Evolutionary conservation across 2,888 invertebrate genomes (phyloP).

Genomic region (Belgica antarctica): DNA sequence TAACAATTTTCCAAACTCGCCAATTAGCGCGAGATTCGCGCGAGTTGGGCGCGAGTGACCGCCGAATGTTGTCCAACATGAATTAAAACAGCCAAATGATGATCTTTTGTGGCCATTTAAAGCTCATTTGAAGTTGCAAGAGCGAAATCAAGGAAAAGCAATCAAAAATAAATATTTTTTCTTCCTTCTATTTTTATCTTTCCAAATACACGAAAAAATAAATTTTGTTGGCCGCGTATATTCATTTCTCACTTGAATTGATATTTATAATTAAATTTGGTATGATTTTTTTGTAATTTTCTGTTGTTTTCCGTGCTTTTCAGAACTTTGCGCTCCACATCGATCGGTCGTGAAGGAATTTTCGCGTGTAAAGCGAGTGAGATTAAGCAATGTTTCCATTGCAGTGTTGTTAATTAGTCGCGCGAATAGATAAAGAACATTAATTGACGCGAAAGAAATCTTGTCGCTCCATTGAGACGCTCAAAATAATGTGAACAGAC

Average conservation of each 20-base stretch:
- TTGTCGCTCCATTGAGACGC: slow-evolving; percentile 12
- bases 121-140: slow-evolving; percentile 38
- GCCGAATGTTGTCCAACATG: neutral
- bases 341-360: neutral
- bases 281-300: slow-evolving; percentile 33
- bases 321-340: slow-evolving; percentile 43
- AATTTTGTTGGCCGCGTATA: slow-evolving; percentile 35
- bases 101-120: slow-evolving; percentile 32
- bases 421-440: slow-evolving; percentile 34
- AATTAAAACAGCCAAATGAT: neutral
- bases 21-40: neutral
- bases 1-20: slow-evolving; percentile 10
- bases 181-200: slow-evolving; percentile 43
- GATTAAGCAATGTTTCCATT: slow-evolving; percentile 32
- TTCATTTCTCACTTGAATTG: slow-evolving; percentile 37
- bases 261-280: slow-evolving; percentile 44
- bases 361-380: neutral
- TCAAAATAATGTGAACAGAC: neutral
- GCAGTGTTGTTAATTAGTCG: slow-evolving; percentile 22
- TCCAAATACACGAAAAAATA: slow-evolving; percentile 38
- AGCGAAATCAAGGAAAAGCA: slow-evolving; percentile 42
- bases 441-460: slow-evolving; percentile 6
- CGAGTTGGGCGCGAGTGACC: neutral
- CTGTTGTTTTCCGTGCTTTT: neutral
- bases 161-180: slow-evolving; percentile 41